phyloP scores from a whole-genome alignment of 2,888 invertebrate species.

The Eilema depressum region DNA sequence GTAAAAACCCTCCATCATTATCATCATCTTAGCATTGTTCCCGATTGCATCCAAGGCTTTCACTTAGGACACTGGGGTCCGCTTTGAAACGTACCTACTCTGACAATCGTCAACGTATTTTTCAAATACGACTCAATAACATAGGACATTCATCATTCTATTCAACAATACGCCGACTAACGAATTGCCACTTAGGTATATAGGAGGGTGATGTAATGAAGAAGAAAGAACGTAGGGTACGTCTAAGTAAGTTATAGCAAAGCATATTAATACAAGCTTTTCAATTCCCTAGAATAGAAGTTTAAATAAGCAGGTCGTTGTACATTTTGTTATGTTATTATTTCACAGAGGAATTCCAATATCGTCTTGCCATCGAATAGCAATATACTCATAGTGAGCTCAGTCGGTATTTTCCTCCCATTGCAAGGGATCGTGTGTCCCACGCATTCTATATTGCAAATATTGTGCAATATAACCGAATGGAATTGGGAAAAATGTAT shows the following conservation, averaged over 20 bases:
- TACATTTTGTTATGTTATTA: slow-evolving; percentile 61
- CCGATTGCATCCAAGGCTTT: no score
- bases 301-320: slow-evolving; percentile 49
- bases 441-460: slow-evolving; percentile 77
- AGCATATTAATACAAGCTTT: not conserved
- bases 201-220: no score
- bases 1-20: no score
- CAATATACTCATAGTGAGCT: slow-evolving; percentile 73
- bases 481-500: slow-evolving; percentile 55
- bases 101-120: no score
- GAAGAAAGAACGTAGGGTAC: no score
- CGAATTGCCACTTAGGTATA: no score
- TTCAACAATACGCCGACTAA: no score
- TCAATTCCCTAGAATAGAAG: slow-evolving; percentile 23
- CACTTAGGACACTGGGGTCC: no score
- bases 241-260: not conserved
- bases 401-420: slow-evolving; percentile 74
- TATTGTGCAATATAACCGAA: slow-evolving; percentile 70
- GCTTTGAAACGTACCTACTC: no score
- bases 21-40: no score
- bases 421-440: slow-evolving; percentile 67
- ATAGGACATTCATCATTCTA: no score
- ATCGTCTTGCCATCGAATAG: slow-evolving; percentile 70
- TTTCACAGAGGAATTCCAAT: slow-evolving; percentile 77
- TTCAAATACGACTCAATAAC: no score